These are phyloP conservation scores for Aspidiotus destructor DNA, from an alignment of 2,888 invertebrate genomes.

Conservation along the genomic window DNA sequence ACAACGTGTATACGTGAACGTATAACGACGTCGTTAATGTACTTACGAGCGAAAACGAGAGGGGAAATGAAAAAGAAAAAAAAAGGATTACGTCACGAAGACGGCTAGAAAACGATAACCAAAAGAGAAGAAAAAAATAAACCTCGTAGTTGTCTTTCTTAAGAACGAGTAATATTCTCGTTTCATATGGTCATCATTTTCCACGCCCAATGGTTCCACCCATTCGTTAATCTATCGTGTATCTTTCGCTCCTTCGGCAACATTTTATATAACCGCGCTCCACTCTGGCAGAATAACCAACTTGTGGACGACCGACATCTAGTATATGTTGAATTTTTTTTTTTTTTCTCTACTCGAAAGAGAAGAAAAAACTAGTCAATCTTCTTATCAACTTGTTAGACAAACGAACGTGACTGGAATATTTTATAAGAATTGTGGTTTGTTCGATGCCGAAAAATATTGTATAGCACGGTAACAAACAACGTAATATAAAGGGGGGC, in stretches of 20 bases:
- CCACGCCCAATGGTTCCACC: conserved; percentile 14
- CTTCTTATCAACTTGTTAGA: conserved; percentile 8
- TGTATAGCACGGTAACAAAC: neutral
- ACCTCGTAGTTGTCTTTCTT: neutral
- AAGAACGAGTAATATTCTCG: neutral
- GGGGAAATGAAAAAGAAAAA: neutral
- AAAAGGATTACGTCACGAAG: neutral
- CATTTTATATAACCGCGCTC: neutral
- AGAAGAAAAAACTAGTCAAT: neutral
- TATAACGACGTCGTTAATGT: neutral
- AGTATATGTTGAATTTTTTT: neutral
- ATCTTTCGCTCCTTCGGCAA: neutral
- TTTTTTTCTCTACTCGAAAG: neutral
- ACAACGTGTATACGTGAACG: conserved; percentile 1
- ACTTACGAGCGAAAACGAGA: neutral
- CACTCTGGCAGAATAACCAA: neutral
- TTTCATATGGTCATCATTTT: conserved; percentile 9
- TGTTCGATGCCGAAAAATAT: neutral
- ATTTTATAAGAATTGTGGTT: neutral
- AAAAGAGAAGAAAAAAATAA: neutral
- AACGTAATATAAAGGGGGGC: neutral
- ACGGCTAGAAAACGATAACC: neutral
- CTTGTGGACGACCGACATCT: neutral
- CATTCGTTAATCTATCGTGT: conserved; percentile 5
- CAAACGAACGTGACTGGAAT: conserved; percentile 11